Conservation (phyloP, 1,140 invertebrate species). For the Helicoverpa armigera region DNA sequence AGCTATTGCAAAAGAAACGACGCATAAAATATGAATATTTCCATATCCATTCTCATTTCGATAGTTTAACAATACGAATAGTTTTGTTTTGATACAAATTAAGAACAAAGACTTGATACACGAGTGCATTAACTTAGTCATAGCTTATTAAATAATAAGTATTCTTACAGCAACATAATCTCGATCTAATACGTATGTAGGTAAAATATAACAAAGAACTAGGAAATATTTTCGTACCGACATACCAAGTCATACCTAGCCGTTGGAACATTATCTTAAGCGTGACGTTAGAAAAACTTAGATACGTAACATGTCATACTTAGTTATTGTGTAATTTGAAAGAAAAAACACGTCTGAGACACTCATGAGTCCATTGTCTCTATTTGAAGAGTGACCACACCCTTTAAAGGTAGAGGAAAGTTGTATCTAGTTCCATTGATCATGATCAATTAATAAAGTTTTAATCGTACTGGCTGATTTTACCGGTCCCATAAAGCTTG, state of each 20-base stretch:
- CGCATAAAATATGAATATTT: conserved; percentile 9
- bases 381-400: too few relatives aligned
- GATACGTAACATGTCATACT: conserved; percentile 1
- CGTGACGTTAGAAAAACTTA: conserved; percentile 2
- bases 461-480: too few relatives aligned
- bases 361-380: too few relatives aligned
- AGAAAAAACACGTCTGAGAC: neutral
- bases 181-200: conserved; percentile 15
- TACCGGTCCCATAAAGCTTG: too few relatives aligned
- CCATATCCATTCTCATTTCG: conserved; percentile 8
- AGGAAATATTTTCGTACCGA: conserved; percentile 46
- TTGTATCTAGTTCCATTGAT: too few relatives aligned
- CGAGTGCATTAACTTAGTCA: conserved; percentile 7
- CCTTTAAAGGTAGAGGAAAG: too few relatives aligned
- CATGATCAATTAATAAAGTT: too few relatives aligned
- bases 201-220: conserved; percentile 43
- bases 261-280: conserved; percentile 22
- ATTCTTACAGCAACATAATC: conserved; percentile 23
- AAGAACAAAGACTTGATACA: conserved; percentile 19
- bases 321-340: neutral
- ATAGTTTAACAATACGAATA: neutral
- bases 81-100: conserved; percentile 5
- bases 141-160: conserved; percentile 23
- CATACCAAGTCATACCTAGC: neutral
- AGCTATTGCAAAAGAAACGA: conserved; percentile 7